Evolutionary conservation across 2,888 invertebrate species (phyloP).

Genomic region (Oscheius sp.): DNA sequence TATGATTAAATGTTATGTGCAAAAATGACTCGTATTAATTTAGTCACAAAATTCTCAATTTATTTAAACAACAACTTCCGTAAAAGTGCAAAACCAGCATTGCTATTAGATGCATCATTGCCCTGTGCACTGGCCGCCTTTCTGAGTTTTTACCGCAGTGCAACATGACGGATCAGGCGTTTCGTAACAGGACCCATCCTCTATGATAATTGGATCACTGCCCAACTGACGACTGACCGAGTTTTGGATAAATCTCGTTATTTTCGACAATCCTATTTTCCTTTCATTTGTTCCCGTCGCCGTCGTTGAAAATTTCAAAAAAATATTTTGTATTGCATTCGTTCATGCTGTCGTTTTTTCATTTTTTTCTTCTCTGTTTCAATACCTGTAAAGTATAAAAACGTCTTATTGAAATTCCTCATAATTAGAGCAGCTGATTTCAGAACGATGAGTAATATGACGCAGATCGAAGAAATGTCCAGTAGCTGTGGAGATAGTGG

Average conservation of each 20-base stretch:
- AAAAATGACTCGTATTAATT: too few relatives aligned
- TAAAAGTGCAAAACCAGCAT: not conserved
- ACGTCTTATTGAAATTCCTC: not conserved
- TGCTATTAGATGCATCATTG: conserved; percentile 9
- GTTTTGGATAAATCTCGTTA: not conserved
- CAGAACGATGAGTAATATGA: conserved; percentile 6
- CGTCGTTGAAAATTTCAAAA: not conserved
- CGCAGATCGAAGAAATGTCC: conserved; percentile 7
- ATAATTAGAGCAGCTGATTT: not conserved
- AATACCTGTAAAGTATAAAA: not conserved
- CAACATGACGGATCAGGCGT: not conserved
- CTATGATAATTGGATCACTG: not conserved
- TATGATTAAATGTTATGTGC: too few relatives aligned
- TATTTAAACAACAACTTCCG: too few relatives aligned
- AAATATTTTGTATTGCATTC: not conserved
- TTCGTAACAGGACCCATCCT: conserved; percentile 5
- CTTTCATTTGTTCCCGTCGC: not conserved
- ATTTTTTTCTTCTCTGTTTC: not conserved
- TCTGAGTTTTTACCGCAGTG: not conserved
- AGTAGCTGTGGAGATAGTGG: not conserved
- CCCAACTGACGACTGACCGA: conserved; percentile 12
- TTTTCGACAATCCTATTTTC: not conserved
- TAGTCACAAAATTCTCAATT: too few relatives aligned
- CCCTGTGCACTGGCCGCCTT: conserved; percentile 22
- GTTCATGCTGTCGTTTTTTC: not conserved